Base-by-base conservation (phyloP, 2,888 invertebrate species). In the Phrixothrix hirtus region DNA sequence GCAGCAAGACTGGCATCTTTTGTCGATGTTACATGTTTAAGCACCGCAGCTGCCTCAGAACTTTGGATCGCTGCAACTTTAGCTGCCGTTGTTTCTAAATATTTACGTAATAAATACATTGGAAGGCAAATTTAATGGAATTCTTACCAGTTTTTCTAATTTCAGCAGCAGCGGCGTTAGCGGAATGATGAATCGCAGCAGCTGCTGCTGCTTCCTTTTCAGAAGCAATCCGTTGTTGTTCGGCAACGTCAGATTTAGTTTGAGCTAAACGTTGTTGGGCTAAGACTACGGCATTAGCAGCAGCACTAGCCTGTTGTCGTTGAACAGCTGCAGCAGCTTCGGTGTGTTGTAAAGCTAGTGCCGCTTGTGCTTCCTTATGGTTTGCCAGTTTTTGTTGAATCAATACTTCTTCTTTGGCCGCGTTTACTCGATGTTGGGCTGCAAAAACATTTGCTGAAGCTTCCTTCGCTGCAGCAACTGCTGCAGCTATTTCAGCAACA, bases 151-250 rank as follows among this genome's bases (percentile, higher is more conserved):
- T 83, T 64, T 81, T 84, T 59, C 85, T 84, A 38, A 88, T 80
- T 64, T 87, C 83, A 1, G 83, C 84, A 0, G 88, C 88, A 43
- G 86, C 87, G 37, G 82, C 83, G 55, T 82, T 81, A 0, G 88
- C 88, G 10, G 84, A 84, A 27, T 83, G 81, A 51, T 87, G 86
- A 53, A 88, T 83, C 0, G 87, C 84, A 4, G 81, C 80, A 0
- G 88, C 89, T 0, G 89, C 89, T 5, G 86, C 85, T 0, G 87
- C 82, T 68, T 88, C 88, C 41, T 86, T 81, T 0, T 84, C 83
- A 0, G 88, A 84, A 0, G 89, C 87, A 2, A 87, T 82, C 60
- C 84, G 81, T 68, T 88, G 88, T 1, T 86, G 85, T 16, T 86
- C 84, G 0, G 88, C 84, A 0, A 86, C 88, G 0, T 86, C 80